Conservation (phyloP, 2,113 vertebrate species). For the Caranx melampygus region DNA sequence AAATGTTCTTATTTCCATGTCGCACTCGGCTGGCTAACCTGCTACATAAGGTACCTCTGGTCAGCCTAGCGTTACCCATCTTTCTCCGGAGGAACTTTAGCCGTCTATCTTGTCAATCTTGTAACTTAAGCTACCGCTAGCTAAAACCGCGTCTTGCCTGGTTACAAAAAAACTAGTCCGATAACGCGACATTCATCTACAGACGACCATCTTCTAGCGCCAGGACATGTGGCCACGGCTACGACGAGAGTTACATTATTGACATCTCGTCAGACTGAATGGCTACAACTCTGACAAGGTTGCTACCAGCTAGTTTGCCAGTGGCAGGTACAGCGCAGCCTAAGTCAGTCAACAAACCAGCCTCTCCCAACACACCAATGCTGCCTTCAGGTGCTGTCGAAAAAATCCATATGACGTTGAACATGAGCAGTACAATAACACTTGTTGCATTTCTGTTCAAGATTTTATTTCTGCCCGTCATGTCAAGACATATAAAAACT, state of each 20-base stretch:
- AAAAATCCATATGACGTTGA: not conserved
- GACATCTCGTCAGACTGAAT: slow-evolving; percentile 17
- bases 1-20: slow-evolving; percentile 16
- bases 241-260: slow-evolving; percentile 29
- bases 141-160: slow-evolving; percentile 18
- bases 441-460: too few species aligned
- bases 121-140: slow-evolving; percentile 49
- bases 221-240: not conserved
- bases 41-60: slow-evolving; percentile 22
- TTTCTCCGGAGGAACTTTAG: slow-evolving; percentile 62
- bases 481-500: too few species aligned
- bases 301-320: slow-evolving; percentile 13
- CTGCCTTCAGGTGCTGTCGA: slow-evolving; percentile 24
- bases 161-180: not conserved
- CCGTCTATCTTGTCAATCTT: slow-evolving; percentile 60
- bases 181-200: not conserved
- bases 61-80: slow-evolving; percentile 49
- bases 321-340: slow-evolving; percentile 11
- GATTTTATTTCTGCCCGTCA: too few species aligned
- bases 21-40: slow-evolving; percentile 13
- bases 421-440: too few species aligned
- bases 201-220: not conserved
- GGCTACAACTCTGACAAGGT: slow-evolving; percentile 12
- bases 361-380: slow-evolving; percentile 53
- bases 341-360: slow-evolving; percentile 66